These are phyloP conservation scores for Drosophila melanosoma DNA, from an alignment of 2,888 invertebrate genomes.

Conservation along the genomic window DNA sequence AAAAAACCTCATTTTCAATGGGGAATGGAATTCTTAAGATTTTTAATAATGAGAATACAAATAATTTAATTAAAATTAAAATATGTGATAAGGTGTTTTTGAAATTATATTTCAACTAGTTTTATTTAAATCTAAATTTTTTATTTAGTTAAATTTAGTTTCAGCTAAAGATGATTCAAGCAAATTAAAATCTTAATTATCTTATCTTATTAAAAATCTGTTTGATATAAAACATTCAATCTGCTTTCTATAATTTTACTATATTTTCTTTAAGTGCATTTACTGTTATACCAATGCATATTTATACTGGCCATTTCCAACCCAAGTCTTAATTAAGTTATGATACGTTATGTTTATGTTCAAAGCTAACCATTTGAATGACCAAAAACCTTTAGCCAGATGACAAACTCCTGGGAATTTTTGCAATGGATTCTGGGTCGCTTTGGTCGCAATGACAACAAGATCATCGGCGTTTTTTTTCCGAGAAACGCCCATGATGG, in stretches of 20 bases:
- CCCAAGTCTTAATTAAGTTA: slow-evolving; percentile 53
- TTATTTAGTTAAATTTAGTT: not conserved
- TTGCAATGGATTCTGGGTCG: slow-evolving; percentile 61
- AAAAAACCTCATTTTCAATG: not conserved
- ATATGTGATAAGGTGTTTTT: not conserved
- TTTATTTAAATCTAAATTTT: not conserved
- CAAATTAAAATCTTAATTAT: not conserved
- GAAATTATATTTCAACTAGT: not conserved
- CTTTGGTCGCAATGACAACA: slow-evolving; percentile 11
- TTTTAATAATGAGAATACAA: not conserved
- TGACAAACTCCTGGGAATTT: slow-evolving; percentile 62
- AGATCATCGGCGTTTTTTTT: slow-evolving; percentile 18
- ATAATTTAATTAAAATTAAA: not conserved
- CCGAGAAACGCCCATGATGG: slow-evolving; percentile 43
- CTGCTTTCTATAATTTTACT: not conserved
- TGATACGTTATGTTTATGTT: slow-evolving; percentile 37
- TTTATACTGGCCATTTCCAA: slow-evolving; percentile 18
- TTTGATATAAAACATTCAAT: not conserved
- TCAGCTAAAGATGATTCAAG: not conserved
- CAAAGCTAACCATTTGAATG: slow-evolving; percentile 49
- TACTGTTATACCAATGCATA: slow-evolving; percentile 53
- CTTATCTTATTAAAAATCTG: not conserved
- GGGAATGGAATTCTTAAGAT: not conserved
- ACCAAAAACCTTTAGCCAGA: slow-evolving; percentile 35
- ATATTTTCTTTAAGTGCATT: not conserved